Base-by-base conservation (phyloP, 1,140 invertebrate species). In the Drosophila simulans region DNA sequence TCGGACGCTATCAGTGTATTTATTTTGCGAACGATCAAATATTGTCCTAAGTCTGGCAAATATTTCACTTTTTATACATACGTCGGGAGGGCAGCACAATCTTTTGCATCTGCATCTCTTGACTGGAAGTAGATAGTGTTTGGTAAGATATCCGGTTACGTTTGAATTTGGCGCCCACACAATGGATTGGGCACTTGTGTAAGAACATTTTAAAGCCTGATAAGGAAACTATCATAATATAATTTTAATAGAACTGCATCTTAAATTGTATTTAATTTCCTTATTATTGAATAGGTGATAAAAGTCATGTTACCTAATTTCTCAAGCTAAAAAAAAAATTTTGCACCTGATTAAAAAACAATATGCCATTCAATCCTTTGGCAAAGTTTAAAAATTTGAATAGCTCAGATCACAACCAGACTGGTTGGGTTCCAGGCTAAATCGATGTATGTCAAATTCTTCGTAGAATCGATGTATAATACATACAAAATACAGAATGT, bases 1-100 rank as follows among this genome's bases (percentile, higher is more conserved):
- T 77, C 43, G 49, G 60, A 5, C 40, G 54, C 68, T 77, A 79
- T 82, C 80, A 51, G 49, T 39, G 39, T 65, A 71, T 72, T 73
- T 78, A 54, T 63, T 64, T 64, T 73, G 37, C 51, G 53, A 70
- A 56, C n/a, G 35, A 68, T 65, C 64, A 75, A 80, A 75, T 76
- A 75, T 70, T 43, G 37, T 40, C 25, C 25, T 22, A 45, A 22
- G 22, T 13, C 27, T n/a, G 35, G 45, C 27, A 64, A 64, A 55
- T 63, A 55, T 63, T 53, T 8, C 48, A 56, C 20, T 34, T 31
- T 12, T 13, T 22, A 65, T 40, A 5, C 25, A 65, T 40, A 5
- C 25, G 35, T 5, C 51, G 25, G n/a, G 34, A 11, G 27, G 22
- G 12, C 34, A 52, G n/a, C 8, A 22, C 11, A 17, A 37, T 65